phyloP scores from a whole-genome alignment of 2,113 vertebrate species.

The Vireo altiloquus region DNA sequence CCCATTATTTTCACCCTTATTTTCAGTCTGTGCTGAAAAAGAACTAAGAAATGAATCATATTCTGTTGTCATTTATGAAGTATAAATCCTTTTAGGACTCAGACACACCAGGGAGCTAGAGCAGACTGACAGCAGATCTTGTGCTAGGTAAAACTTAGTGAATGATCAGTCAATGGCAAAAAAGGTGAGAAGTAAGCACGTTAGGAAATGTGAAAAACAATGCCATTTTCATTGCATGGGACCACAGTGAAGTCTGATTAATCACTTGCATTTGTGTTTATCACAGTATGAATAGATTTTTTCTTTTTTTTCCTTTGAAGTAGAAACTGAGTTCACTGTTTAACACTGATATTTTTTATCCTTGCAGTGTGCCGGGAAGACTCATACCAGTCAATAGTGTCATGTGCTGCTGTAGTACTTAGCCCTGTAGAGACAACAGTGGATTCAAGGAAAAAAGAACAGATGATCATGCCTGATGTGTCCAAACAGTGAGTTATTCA shows the following conservation, averaged over 20 bases:
- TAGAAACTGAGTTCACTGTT: neutral
- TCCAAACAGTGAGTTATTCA: constrained; percentile 80
- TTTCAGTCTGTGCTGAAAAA: neutral
- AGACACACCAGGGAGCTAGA: neutral
- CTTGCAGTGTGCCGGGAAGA: constrained; percentile 90
- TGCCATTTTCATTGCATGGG: neutral
- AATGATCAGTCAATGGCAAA: neutral
- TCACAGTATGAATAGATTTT: neutral
- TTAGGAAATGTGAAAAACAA: neutral
- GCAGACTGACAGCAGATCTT: neutral
- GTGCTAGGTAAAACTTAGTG: neutral
- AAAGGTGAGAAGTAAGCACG: neutral
- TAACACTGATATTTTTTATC: neutral
- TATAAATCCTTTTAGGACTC: neutral
- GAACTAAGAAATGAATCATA: neutral
- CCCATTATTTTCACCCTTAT: neutral
- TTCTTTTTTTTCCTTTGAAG: too few relatives aligned
- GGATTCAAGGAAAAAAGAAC: constrained; percentile 79
- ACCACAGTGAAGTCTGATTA: neutral
- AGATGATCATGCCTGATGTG: constrained; percentile 67
- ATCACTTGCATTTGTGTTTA: neutral
- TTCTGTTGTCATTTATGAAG: neutral
- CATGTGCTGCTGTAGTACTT: constrained; percentile 85
- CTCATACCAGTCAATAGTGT: constrained; percentile 89
- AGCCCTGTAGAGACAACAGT: constrained; percentile 76